Base-by-base conservation (phyloP, 2,113 vertebrate species). In the Semicossyphus pulcher region DNA sequence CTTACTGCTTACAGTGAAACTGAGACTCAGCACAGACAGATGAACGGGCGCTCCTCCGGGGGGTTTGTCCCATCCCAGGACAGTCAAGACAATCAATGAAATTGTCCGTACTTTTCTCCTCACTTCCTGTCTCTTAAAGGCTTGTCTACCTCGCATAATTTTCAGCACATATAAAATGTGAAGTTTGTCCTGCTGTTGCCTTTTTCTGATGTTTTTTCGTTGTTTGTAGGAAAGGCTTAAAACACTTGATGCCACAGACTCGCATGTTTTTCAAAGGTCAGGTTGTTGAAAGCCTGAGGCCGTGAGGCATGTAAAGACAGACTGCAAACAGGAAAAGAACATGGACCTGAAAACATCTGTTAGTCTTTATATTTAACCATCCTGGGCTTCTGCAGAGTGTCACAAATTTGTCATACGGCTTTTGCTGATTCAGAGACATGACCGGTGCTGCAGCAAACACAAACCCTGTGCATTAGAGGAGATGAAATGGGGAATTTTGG, bases 401-500 rank as follows among this genome's bases (percentile, higher is more conserved):
- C n/a, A n/a, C n/a, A n/a, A n/a, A n/a, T 8, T 39, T 39, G 3
- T 39, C 11, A 39, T 39, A 11, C 11, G 12, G 36, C 3, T 36
- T 70, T 12, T 59, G 39, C 26, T 36, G 31, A 70, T 2, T 36
- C 6, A 10, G 20, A 45, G 23, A 15, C 54, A 12, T 18, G 21
- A 34, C 41, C 4, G 7, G 9, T 4, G 15, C 60, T 45, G 31
- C 4, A 48, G 39, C 9, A 11, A 41, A 11, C 29, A 45, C 14
- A 59, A 45, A 52, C 14, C 34, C 29, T 12, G 26, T 4, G 15
- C 16, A 65, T 7, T 7, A 31, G 25, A 32, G 34, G 53, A 21
- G 32, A 5, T 7, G 59, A 47, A 68, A 49, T 59, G 54, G 59
- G 36, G 41, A 47, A 10, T 68, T 47, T 39, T 1, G 42, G 15